phyloP scores from a whole-genome alignment of 2,888 invertebrate genomes.

The Cantharis nigra region DNA sequence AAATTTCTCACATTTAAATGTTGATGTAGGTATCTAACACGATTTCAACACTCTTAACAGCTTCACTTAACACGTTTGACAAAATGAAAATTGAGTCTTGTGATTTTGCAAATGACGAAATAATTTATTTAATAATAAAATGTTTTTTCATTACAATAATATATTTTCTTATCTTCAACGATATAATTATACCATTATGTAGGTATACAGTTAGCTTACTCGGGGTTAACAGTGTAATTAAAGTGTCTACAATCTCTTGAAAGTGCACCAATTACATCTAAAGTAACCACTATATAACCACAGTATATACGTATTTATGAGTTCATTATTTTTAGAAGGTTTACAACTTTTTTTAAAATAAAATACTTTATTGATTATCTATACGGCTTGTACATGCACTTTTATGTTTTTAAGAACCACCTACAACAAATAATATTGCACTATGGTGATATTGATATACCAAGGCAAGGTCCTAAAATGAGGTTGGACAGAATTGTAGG shows the following conservation, averaged over 20 bases:
- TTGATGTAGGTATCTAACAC: background rate
- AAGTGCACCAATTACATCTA: slow-evolving; percentile 4
- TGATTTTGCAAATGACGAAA: background rate
- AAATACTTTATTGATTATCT: background rate
- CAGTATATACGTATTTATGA: background rate
- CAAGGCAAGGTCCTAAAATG: background rate
- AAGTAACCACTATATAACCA: background rate
- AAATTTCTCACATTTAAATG: background rate
- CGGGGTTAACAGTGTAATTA: slow-evolving; percentile 1
- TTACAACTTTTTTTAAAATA: background rate
- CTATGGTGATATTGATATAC: background rate
- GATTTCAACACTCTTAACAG: background rate
- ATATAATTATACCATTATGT: background rate
- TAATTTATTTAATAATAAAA: background rate
- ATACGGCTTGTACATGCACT: background rate
- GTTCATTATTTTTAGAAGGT: slow-evolving; percentile 1
- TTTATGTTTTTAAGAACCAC: background rate
- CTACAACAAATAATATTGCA: background rate
- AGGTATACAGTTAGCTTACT: background rate
- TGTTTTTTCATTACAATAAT: background rate
- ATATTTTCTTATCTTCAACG: background rate
- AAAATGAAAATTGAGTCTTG: background rate
- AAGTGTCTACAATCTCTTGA: slow-evolving; percentile 4
- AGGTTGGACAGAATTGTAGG: background rate
- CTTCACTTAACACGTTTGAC: background rate